Base-by-base conservation (phyloP, 2,888 invertebrate genomes). In the Baccha elongata region DNA sequence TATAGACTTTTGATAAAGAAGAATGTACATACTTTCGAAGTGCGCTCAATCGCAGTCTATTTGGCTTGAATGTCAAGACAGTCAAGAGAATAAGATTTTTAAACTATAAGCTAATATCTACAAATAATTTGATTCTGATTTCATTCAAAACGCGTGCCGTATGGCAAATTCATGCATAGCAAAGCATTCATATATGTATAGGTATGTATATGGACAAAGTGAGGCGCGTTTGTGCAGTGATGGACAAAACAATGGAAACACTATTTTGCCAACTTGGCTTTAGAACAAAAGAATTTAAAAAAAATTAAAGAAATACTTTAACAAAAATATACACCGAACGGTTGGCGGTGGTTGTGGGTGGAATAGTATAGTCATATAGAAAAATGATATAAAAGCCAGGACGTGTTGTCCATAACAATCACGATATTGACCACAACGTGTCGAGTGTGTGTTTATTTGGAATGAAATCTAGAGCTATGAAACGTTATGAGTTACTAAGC, bases 61-160 rank as follows among this genome's bases (percentile, higher is more conserved):
- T 23, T 42, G 52, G 35, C 21, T 35, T 60, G 69, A 69, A 60
- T 74, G 81, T 75, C 81, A 75, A 75, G n/a, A 26, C 53, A 19
- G 8, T 4, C 1, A 19, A 19, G 29, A 37, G 71, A 76, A 40
- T 72, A 48, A 48, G 67, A n/a, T 72, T 76, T 64, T 62, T 48
- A 3, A 46, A 3, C 13, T 32, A 46, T 29, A 26, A 48, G 44
- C 69, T 50, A 58, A 37, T 55, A 69, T 21, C 23, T 40, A 11
- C 3, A 3, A 35, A 21, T 19, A 11, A 50, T 71, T 81, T 48
- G 60, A 72, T 72, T 83, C 50, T 67, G 60, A 83, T 83, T 83
- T 83, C 76, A 83, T 83, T 83, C 83, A 76, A 65, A 83, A 73
- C 83, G 83, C 83, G 83, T 83, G 83, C 83, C 76, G 6, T 55